phyloP scores from a whole-genome alignment of 2,113 vertebrate genomes.

The Nothobranchius furzeri region DNA sequence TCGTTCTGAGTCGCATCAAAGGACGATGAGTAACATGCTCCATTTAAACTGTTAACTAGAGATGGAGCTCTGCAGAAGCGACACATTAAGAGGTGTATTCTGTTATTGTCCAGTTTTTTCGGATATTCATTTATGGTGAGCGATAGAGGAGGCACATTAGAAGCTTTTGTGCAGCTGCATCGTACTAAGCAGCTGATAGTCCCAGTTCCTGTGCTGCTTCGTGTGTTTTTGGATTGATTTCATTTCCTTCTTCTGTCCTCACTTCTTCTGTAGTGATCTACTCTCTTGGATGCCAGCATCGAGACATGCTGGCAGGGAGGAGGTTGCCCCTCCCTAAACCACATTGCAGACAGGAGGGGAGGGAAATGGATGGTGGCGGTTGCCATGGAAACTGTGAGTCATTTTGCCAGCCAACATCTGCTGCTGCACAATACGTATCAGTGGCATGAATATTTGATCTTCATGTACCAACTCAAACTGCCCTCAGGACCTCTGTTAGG shows the following conservation, averaged over 20 bases:
- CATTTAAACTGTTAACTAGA: conserved; percentile 18
- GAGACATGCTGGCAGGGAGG: conserved; percentile 28
- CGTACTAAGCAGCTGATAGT: conserved; percentile 72
- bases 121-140: conserved; percentile 31
- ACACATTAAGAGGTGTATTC: conserved; percentile 11
- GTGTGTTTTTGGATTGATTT: conserved; percentile 9
- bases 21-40: conserved; percentile 3
- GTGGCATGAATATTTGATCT: conserved; percentile 72
- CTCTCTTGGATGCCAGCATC: conserved; percentile 29
- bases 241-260: background rate
- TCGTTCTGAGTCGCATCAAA: background rate
- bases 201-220: conserved; percentile 26
- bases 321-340: conserved; percentile 22
- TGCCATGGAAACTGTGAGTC: conserved; percentile 76
- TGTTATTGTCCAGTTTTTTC: conserved; percentile 30
- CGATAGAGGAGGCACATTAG: conserved; percentile 37
- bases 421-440: conserved; percentile 29
- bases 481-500: conserved; percentile 20
- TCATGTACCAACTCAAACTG: conserved; percentile 50
- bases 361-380: conserved; percentile 50
- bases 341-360: conserved; percentile 26
- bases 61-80: background rate
- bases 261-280: conserved; percentile 19
- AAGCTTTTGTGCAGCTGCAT: conserved; percentile 55
- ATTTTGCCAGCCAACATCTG: conserved; percentile 61